Percentiles rank a stretch among this genome's conserved stretches.
Evolutionary conservation across 2,888 invertebrate species (phyloP).

Genomic region (Macrosoma leucophasiata): DNA sequence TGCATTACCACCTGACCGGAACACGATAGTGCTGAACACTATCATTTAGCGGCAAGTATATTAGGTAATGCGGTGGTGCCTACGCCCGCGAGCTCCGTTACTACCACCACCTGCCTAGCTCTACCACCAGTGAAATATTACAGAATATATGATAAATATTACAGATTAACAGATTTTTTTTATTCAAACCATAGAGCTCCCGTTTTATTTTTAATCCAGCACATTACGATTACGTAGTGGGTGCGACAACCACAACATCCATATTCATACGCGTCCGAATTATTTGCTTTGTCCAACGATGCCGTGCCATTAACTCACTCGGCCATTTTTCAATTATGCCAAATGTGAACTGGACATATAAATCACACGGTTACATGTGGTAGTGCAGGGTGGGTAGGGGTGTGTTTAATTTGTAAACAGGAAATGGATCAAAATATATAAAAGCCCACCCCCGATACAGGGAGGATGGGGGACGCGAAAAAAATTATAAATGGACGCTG

Average conservation of each 20-base stretch:
- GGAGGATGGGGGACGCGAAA: conserved; percentile 34
- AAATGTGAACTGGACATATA: conserved; percentile 66
- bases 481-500: conserved; percentile 31
- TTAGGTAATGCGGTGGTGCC: no score
- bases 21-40: no score
- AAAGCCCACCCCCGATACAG: conserved; percentile 38
- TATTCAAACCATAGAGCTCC: no score
- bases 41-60: no score
- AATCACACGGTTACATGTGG: conserved; percentile 49
- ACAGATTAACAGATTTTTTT: no score
- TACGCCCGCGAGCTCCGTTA: no score
- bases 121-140: no score
- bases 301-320: conserved; percentile 45
- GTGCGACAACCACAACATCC: conserved; percentile 24
- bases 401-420: conserved; percentile 68
- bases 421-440: conserved; percentile 53
- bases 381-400: conserved; percentile 32
- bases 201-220: conserved; percentile 10
- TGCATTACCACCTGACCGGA: no score
- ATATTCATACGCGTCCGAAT: conserved; percentile 36
- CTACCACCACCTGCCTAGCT: no score
- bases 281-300: conserved; percentile 53
- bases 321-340: conserved; percentile 74
- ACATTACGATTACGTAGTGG: conserved; percentile 19
- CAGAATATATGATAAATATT: no score